These are phyloP conservation scores for Liparis tanakae DNA, from an alignment of 2,797 vertebrate genomes.

Conservation along the genomic window DNA sequence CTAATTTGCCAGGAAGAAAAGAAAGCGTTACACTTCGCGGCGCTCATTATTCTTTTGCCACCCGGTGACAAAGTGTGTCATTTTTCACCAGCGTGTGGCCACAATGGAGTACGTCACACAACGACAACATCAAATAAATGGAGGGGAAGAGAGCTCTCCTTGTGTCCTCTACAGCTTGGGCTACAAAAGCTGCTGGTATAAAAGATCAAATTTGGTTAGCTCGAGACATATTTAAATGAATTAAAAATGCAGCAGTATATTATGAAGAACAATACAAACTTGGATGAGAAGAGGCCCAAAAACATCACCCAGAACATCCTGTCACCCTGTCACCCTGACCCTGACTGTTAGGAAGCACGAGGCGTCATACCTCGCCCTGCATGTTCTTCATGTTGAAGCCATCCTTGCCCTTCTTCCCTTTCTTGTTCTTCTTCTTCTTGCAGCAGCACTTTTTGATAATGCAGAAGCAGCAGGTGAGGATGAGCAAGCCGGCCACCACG, in stretches of 20 bases:
- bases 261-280: slow-evolving; percentile 6
- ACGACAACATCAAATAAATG: slow-evolving; percentile 69
- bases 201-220: slow-evolving; percentile 75
- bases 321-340: slow-evolving; percentile 31
- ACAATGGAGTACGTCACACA: slow-evolving; percentile 74
- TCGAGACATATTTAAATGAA: slow-evolving; percentile 29
- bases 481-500: slow-evolving; percentile 91
- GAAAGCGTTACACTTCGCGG: slow-evolving; percentile 5
- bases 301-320: slow-evolving; percentile 24
- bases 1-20: neutral
- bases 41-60: slow-evolving; percentile 51
- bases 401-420: slow-evolving; percentile 96
- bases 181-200: slow-evolving; percentile 71
- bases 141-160: slow-evolving; percentile 76
- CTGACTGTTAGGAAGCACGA: slow-evolving; percentile 30
- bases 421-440: slow-evolving; percentile 99
- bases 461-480: slow-evolving; percentile 98
- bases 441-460: slow-evolving; percentile 99
- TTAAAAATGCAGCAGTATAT: slow-evolving; percentile 18
- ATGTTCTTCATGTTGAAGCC: slow-evolving; percentile 90
- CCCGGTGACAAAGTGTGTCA: slow-evolving; percentile 64
- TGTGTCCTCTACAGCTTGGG: slow-evolving; percentile 72
- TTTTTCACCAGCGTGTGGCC: slow-evolving; percentile 74
- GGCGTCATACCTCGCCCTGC: slow-evolving; percentile 84
- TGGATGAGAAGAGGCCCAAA: slow-evolving; percentile 23